Evolutionary conservation across 2,888 invertebrate species (phyloP).

Genomic region (Drosophila nr. perissopoda): DNA sequence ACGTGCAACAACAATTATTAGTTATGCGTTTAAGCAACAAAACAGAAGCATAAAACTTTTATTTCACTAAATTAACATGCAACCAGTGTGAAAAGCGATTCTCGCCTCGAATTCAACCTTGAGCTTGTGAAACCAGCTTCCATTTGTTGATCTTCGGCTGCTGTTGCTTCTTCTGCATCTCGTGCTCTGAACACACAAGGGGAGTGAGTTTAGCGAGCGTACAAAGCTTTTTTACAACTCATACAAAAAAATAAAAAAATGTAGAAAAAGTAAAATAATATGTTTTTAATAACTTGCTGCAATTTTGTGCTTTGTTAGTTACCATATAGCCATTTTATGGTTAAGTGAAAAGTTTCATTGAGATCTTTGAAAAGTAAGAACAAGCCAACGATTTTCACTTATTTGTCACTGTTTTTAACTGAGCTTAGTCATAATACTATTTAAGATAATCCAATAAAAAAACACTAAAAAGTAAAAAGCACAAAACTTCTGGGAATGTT

Average conservation of each 20-base stretch:
- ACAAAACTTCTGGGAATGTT: neutral
- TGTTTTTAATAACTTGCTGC: neutral
- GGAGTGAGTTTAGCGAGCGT: constrained; percentile 7
- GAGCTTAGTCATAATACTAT: neutral
- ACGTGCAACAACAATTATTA: neutral
- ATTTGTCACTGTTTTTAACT: neutral
- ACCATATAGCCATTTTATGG: neutral
- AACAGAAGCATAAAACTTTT: neutral
- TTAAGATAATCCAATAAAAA: neutral
- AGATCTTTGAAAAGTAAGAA: neutral
- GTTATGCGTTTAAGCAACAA: neutral
- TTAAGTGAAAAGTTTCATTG: neutral
- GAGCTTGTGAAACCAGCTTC: constrained; percentile 68
- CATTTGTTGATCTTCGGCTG: constrained; percentile 33
- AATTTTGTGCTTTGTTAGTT: neutral
- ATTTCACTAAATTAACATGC: constrained; percentile 1
- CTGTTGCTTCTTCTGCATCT: neutral
- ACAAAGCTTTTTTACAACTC: constrained; percentile 20
- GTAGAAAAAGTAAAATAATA: neutral
- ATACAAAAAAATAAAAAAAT: neutral
- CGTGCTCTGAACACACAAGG: neutral
- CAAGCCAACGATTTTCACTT: neutral
- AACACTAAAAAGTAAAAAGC: neutral
- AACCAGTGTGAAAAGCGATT: constrained; percentile 34
- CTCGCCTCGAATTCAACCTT: constrained; percentile 48